Base-by-base conservation (phyloP, 1,140 invertebrate species). In the Papilio xuthus region DNA sequence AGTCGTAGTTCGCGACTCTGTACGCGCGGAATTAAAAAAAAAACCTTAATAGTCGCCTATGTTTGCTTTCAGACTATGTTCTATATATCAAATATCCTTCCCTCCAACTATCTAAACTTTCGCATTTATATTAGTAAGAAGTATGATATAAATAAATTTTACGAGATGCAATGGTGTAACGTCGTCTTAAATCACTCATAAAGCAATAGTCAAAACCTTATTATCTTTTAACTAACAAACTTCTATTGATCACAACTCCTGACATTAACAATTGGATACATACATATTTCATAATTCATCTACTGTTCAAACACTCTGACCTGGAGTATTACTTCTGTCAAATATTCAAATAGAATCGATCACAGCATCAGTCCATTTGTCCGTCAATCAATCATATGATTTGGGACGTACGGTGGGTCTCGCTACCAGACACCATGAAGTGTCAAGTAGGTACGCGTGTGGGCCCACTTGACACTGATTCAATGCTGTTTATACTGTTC, bases 371-470 rank as follows among this genome's bases (percentile, higher is more conserved):
- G 72, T 79, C 80, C 44, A 79, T 79, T 78, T 76, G 77, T 77
- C 77, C 50, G 77, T 81, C 77, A 81, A 81, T 81, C 80, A 81
- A 81, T 81, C 80, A 81, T 23, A 28, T 50, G 67, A 76, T 77
- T 77, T 78, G 70, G 75, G 47, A 60, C 13, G 74, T 41, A 75
- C 70, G 67, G 56, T 73, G 26, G 63, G 50, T 32, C 12, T 28
- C 71, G 71, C 71, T 73, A 73, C 71, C 71, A 73, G n/a, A 60
- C 50, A 76, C 74, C 50, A 23, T 76, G 74, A 28, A 60, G 53
- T 76, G 74, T 76, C 74, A 76, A 76, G 74, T 67, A 32, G 47
- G 37, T 23, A 26, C 56, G 74, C 53, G 74, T 73, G 71, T 76
- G 50, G 74, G 71, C 71, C 74, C 74, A 41, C 74, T 76, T 76